Evolutionary conservation across 2,797 vertebrate species (phyloP), one percentile per base, ranked within the genome.

Genomic region (Anniella stebbinsi): DNA sequence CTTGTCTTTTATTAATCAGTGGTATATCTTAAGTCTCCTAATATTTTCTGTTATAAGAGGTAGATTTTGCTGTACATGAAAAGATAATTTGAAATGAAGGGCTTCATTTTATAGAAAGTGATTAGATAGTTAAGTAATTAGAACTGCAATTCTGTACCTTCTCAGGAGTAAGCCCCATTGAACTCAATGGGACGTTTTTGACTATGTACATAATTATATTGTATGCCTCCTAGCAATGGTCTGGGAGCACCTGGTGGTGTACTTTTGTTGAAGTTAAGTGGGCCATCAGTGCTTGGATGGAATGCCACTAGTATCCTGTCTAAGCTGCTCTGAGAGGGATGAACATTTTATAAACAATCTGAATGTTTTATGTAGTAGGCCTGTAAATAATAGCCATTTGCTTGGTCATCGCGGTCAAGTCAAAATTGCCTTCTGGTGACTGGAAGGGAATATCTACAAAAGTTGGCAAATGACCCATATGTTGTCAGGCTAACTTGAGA

Each of bases 51-150:
- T 87, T 57, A 21, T 15, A 84, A n/a, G 3, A 23, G 54, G 8
- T n/a, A 33, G 1, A 41, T 89, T 0, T 76, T 90, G 70, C 69
- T 67, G 30, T 89, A 76, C 28, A 25, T 81, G 4, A 17, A 81
- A 41, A 77, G 54, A 45, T 90, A 91, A 86, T 33, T 93, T 94
- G 73, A 36, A 57, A 86, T 0, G 67, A 60, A 92, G 86, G 72
- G 30, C 89, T 94, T 92, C 63, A 84, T 93, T 84, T 83, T 45
- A 88, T 88, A 94, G 89, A 45, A 92, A 88, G 72, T 54, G 0
- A 63, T 21, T 76, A 0, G 73, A 25, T 84, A 48, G 77, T 91
- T 89, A 86, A 92, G 77, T 7, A 45, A 54, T 41, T 48, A 70
- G 33, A 36, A 21, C 21, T 81, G 9, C 10, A 81, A 11, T 45